Evolutionary conservation across 2,888 invertebrate species (phyloP).

Genomic region (Melieria crassipennis): DNA sequence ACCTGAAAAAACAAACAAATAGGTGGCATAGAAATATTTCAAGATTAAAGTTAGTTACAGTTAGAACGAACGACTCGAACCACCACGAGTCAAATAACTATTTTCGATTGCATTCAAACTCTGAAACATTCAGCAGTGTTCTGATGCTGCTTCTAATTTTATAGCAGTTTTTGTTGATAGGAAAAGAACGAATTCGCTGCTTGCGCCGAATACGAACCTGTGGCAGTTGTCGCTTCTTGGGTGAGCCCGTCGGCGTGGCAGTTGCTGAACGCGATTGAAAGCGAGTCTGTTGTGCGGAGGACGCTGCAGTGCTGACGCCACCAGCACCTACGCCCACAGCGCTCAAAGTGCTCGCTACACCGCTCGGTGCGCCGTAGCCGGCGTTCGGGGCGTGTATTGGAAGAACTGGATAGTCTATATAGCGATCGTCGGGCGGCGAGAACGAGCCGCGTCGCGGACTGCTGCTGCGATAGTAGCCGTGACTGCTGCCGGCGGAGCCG

Average conservation of each 20-base stretch:
- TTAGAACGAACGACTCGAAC: background rate
- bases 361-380: constrained; percentile 21
- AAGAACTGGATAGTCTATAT: constrained; percentile 66
- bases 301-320: constrained; percentile 20
- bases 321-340: constrained; percentile 27
- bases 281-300: constrained; percentile 65
- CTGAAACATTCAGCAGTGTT: no score
- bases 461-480: constrained; percentile 71
- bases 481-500: constrained; percentile 39
- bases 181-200: no score
- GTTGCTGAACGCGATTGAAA: constrained; percentile 89
- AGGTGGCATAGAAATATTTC: no score
- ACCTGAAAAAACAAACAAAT: constrained; percentile 70
- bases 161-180: no score
- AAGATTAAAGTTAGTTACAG: no score
- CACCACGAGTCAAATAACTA: no score
- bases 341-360: constrained; percentile 30
- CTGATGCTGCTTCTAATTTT: no score
- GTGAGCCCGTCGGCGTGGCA: constrained; percentile 92
- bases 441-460: constrained; percentile 75
- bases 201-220: constrained; percentile 70
- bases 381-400: constrained; percentile 58
- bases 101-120: no score
- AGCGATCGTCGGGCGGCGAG: constrained; percentile 66
- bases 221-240: constrained; percentile 95